Conservation (phyloP, 2,797 vertebrate species). For the Gymnoscopelus microlampas region DNA sequence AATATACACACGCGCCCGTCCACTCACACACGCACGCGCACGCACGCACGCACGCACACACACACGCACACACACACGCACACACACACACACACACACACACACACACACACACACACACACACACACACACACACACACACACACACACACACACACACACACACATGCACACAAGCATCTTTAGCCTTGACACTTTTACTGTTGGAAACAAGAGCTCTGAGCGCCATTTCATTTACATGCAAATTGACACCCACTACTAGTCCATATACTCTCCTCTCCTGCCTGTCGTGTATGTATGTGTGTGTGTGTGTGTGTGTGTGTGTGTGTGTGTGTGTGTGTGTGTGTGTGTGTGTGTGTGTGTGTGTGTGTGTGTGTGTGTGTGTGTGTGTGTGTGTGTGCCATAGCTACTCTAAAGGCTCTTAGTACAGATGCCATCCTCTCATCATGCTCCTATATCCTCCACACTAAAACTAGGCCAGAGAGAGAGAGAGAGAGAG, state of each 20-base stretch:
- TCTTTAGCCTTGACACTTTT: constrained; percentile 50
- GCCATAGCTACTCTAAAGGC: constrained; percentile 39
- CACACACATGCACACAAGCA: constrained; percentile 24
- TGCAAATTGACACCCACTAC: constrained; percentile 75
- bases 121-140: constrained; percentile 8
- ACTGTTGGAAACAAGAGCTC: constrained; percentile 58
- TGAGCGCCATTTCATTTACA: constrained; percentile 69
- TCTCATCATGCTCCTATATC: constrained; percentile 51
- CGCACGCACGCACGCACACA: background rate
- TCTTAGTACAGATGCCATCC: constrained; percentile 46
- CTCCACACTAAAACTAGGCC: constrained; percentile 46
- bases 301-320: constrained; percentile 11
- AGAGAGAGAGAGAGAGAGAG: constrained; percentile 28
- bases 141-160: constrained; percentile 7
- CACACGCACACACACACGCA: constrained; percentile 6
- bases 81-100: background rate
- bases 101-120: background rate
- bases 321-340: background rate
- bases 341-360: constrained; percentile 16
- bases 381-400: background rate
- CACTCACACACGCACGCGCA: background rate
- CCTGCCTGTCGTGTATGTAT: constrained; percentile 15
- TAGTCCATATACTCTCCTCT: constrained; percentile 37
- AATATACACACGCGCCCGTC: constrained; percentile 7
- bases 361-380: background rate